Base-by-base conservation (phyloP, 2,113 vertebrate species). In the Zapornia atra region DNA sequence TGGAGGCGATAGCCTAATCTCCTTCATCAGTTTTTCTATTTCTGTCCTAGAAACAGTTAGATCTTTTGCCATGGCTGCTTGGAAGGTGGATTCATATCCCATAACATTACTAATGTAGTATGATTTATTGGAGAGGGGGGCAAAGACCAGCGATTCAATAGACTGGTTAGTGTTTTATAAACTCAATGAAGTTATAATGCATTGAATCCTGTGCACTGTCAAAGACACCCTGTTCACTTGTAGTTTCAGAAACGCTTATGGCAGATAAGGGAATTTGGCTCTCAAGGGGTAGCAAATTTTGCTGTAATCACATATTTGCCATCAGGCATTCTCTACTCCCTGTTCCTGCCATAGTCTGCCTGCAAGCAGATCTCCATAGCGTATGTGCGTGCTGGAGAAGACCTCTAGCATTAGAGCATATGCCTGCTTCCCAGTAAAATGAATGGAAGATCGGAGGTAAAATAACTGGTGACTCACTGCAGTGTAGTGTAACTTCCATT, bases 241-340 rank as follows among this genome's bases (percentile, higher is more conserved):
- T 31, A 44, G 31, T 65, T 80, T 85, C 76, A 69, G 84, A 80
- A 88, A 44, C 56, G 34, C 31, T 89, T 1, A 1, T 68, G 29
- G 60, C 4, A 2, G 19, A 3, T 33, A 69, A 59, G 65, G 54
- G 31, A 84, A 34, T 0, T 0, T 53, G 68, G 33, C 25, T 79
- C 15, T 76, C 22, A 17, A 69, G 26, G 28, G 63, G 15, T 28
- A 75, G 48, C 51, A 87, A 76, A 61, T 7, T 18, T 33, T 86
- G 25, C 63, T 29, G 28, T 36, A 46, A 65, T 36, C 31, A 53
- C 29, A 17, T 76, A 42, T 9, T 92, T 71, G 20, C 63, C 29
- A 15, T 78, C 38, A 48, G 33, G 20, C 33, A 25, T 86, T 82
- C 15, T 86, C 51, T 78, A 5, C 16, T 65, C 12, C 60, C 29